A percentile compares a stretch with the other conserved stretches of the same genome.
phyloP scores from a whole-genome alignment of 1,140 invertebrate genomes.

The Drosophila eugracilis region DNA sequence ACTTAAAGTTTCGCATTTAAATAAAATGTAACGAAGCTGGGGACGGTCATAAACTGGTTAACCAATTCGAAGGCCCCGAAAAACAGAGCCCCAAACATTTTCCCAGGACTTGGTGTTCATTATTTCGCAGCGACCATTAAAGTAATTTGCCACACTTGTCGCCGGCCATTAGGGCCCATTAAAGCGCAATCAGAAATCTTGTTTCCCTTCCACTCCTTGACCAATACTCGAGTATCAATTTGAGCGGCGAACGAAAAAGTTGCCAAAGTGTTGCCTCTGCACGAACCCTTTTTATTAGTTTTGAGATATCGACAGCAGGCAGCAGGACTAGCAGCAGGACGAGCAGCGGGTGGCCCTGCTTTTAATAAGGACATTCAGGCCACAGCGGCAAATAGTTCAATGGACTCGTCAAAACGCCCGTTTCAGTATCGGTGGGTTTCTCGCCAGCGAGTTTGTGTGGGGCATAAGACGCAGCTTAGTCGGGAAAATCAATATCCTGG shows the following conservation, averaged over 20 bases:
- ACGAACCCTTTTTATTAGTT: slow-evolving; percentile 77
- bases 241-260: slow-evolving; percentile 59
- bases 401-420: slow-evolving; percentile 46
- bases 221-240: slow-evolving; percentile 71
- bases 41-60: slow-evolving; percentile 33
- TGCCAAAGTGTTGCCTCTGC: slow-evolving; percentile 39
- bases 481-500: slow-evolving; percentile 64
- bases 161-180: slow-evolving; percentile 77
- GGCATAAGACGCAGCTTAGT: slow-evolving; percentile 46
- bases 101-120: slow-evolving; percentile 58
- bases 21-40: not conserved
- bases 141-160: slow-evolving; percentile 82
- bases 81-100: not conserved
- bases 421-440: not conserved
- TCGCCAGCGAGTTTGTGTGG: too few species aligned
- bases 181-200: slow-evolving; percentile 74
- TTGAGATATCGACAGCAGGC: slow-evolving; percentile 47
- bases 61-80: slow-evolving; percentile 20
- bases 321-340: not conserved
- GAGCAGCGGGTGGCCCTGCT: slow-evolving; percentile 3
- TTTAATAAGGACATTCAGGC: slow-evolving; percentile 59
- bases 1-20: slow-evolving; percentile 17
- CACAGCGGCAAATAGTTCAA: slow-evolving; percentile 64
- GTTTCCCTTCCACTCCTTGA: slow-evolving; percentile 3
- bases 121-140: slow-evolving; percentile 72